phyloP scores from a whole-genome alignment of 2,113 vertebrate genomes.

The Channa maculata region DNA sequence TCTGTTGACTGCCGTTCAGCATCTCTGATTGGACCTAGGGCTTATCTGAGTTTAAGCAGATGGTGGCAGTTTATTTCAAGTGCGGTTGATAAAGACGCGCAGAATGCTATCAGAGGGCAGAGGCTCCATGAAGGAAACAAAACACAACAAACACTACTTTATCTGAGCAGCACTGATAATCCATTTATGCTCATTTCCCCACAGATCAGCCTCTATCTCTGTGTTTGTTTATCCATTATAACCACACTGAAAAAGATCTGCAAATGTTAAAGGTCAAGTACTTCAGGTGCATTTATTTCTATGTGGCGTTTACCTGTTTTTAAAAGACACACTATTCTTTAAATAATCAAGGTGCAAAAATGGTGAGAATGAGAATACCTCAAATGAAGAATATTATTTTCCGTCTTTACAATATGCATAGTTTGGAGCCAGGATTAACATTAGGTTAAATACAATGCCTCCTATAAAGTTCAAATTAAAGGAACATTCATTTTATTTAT shows the following conservation, averaged over 20 bases:
- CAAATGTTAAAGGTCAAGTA: neutral
- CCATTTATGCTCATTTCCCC: slow-evolving; percentile 50
- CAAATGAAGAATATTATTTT: slow-evolving; percentile 10
- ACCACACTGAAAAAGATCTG: neutral
- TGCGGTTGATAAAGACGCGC: slow-evolving; percentile 50
- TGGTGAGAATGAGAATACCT: neutral
- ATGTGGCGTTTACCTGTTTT: slow-evolving; percentile 4
- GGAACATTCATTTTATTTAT: neutral
- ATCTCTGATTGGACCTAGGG: slow-evolving; percentile 63
- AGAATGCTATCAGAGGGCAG: slow-evolving; percentile 34
- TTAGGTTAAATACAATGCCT: neutral
- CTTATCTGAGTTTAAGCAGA: slow-evolving; percentile 78
- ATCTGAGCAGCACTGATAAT: slow-evolving; percentile 41
- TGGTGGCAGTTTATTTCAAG: slow-evolving; percentile 73
- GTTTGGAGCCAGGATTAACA: neutral
- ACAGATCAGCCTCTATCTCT: slow-evolving; percentile 37
- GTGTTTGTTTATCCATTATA: slow-evolving; percentile 34
- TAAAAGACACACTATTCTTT: neutral
- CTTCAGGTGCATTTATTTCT: neutral
- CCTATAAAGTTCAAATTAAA: neutral
- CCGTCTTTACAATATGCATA: too few relatives aligned
- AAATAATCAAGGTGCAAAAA: neutral
- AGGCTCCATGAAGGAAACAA: slow-evolving; percentile 34
- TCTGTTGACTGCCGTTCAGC: slow-evolving; percentile 62
- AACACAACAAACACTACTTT: slow-evolving; percentile 20